A percentile compares a stretch with the other conserved stretches of the same genome.
These are phyloP conservation scores for Meloidogyne chitwoodi DNA, from an alignment of 1,140 invertebrate species.

Conservation along the genomic window DNA sequence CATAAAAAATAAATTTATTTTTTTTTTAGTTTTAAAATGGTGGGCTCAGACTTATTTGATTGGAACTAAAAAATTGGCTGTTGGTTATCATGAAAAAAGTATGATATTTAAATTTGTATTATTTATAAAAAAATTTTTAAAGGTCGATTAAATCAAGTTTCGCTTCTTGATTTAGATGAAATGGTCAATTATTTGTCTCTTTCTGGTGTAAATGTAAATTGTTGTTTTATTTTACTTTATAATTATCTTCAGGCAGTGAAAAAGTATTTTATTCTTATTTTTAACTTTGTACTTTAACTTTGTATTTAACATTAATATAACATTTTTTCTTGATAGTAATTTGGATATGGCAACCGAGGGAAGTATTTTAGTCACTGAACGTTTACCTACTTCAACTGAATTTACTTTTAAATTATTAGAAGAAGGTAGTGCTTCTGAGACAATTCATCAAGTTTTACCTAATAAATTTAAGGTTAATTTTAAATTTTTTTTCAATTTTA, in stretches of 20 bases:
- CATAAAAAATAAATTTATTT: neutral
- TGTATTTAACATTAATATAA: too few relatives aligned
- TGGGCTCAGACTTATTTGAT: conserved; percentile 11
- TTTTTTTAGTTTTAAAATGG: conserved; percentile 7
- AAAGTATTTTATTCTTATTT: neutral
- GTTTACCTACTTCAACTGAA: neutral
- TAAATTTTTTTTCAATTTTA: too few relatives aligned
- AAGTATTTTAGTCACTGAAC: neutral
- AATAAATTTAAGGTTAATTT: too few relatives aligned
- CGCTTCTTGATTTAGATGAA: neutral
- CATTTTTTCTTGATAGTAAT: neutral
- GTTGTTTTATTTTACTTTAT: neutral
- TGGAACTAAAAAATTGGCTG: conserved; percentile 7
- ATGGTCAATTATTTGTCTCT: neutral
- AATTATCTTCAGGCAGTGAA: neutral
- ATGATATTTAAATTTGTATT: neutral
- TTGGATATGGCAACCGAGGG: neutral
- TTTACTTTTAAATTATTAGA: neutral
- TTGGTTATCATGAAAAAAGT: conserved; percentile 8
- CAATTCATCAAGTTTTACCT: too few relatives aligned
- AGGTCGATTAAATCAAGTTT: neutral
- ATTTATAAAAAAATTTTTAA: neutral
- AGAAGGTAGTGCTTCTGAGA: neutral
- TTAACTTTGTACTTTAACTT: too few relatives aligned
- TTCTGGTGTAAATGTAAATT: neutral